Evolutionary conservation across 53 echinoderm and acorn worm genomes (phyloP), one percentile per base, ranked within the genome.

Genomic region (Henricia sp.): DNA sequence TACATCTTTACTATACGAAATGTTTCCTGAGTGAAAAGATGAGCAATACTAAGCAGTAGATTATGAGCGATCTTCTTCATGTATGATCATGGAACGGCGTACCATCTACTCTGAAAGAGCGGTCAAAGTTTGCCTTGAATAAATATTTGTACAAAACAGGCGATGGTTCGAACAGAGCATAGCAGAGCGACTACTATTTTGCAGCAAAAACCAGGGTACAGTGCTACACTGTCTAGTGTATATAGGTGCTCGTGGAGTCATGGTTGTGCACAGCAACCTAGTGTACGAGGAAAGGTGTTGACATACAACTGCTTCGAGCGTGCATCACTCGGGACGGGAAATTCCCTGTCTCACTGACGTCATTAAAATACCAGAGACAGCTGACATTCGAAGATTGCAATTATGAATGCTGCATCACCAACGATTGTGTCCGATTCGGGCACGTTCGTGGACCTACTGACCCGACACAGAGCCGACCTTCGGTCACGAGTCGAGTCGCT

Each of bases 371-470:
- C n/a, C n/a, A n/a, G n/a, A n/a, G n/a, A n/a, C n/a, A n/a, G n/a
- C n/a, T n/a, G n/a, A n/a, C n/a, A 51, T 51, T n/a, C 2, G 21
- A 51, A n/a, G 21, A 46, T 51, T 51, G 52, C 17, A 51, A 21
- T n/a, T n/a, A 51, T 51, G 17, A 17, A n/a, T 51, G 52, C 17
- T 51, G 17, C 9, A 3, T 51, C 52, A 17, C 46, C 28, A 25
- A 21, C 26, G 23, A 46, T 26, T 28, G 40, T 58, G 58, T 39
- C 28, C 0, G 14, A 11, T 39, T 32, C 62, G 41, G 42, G 70
- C 34, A 63, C 80, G 32, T 80, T 80, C 17, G 80, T 63, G 33
- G 80, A 48, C 32, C 58, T 63, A 48, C 48, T 80, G n/a, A 29
- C 63, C 64, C 33, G 24, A 50, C 80, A 80, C 25, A 42, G 65